Conservation (phyloP, 53 echinoderm and acorn worm species). For the Holothuria scabra region DNA sequence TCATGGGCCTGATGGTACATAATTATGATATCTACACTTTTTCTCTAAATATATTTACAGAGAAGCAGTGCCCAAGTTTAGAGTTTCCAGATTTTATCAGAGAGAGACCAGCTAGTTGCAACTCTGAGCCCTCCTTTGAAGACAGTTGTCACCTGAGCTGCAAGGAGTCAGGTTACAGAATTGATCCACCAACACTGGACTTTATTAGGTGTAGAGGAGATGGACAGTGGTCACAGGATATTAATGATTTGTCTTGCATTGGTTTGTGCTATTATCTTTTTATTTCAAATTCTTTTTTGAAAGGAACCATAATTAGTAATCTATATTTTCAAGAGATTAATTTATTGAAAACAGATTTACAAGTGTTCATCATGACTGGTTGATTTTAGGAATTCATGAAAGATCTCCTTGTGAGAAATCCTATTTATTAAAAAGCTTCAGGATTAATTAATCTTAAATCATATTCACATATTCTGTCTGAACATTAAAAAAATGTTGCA, state of each 20-base stretch:
- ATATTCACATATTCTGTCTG: too few relatives aligned
- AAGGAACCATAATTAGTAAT: too few relatives aligned
- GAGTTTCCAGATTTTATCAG: conserved; percentile 41
- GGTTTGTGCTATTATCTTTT: conserved; percentile 48
- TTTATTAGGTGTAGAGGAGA: conserved; percentile 68
- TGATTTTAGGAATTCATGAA: too few relatives aligned
- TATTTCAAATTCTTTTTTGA: too few relatives aligned
- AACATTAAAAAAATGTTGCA: too few relatives aligned
- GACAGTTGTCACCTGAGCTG: conserved; percentile 76
- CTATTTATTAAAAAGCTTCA: too few relatives aligned
- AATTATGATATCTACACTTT: neutral
- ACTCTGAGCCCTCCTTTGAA: conserved; percentile 50
- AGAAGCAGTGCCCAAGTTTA: conserved; percentile 34
- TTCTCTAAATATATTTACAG: neutral
- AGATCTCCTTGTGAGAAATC: too few relatives aligned
- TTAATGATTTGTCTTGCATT: conserved; percentile 52
- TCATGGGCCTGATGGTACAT: too few relatives aligned
- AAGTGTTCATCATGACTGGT: too few relatives aligned
- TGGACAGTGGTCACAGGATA: conserved; percentile 78
- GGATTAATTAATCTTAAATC: too few relatives aligned
- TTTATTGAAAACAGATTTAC: too few relatives aligned
- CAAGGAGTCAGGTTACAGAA: conserved; percentile 53
- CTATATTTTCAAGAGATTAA: too few relatives aligned
- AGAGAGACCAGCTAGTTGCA: conserved; percentile 61
- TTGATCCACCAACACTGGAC: conserved; percentile 62